Base-by-base conservation (phyloP, 2,113 vertebrate genomes). In the Noturus placidus region DNA sequence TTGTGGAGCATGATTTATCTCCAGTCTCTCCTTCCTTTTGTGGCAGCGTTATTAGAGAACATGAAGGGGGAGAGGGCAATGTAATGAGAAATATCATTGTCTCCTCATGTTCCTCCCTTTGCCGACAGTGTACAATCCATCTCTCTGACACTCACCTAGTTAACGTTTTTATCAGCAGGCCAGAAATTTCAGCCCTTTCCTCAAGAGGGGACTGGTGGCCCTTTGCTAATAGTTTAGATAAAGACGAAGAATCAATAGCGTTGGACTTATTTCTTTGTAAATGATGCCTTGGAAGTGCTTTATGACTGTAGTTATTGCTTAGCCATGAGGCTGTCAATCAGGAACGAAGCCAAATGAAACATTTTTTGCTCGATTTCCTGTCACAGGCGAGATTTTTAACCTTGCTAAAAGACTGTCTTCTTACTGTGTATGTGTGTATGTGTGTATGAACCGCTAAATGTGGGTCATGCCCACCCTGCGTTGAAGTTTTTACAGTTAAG, bases 131-230 rank as follows among this genome's bases (percentile, higher is more conserved):
- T 94, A 93, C 94, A 94, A 97, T 97, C 96, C 95, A 96, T 97
- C 96, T 97, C 96, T 4, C 92, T 97, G 97, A 97, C 96, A 97
- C 94, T 97, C 96, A 97, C 96, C 96, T 97, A 96, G 96, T 97
- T 97, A 97, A 97, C 95, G 96, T 96, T 96, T 96, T 96, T 96
- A 97, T 97, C 96, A 96, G 95, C 94, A 94, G 94, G 94, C 85
- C 63, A 95, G 95, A 97, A 96, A 96, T 96, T 96, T 82, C 61
- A 74, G 50, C 59, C 77, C 46, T 86, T 63, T 81, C 22, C 54
- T 74, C 94, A 92, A 93, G 93, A 95, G 95, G 95, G 94, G 94
- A 94, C 93, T 95, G 92, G 95, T 94, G 95, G 94, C 96, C 33
- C 96, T 96, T 92, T 93, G 93, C 95, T 95, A 94, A 94, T 95